Evolutionary conservation across 2,113 vertebrate genomes (phyloP), one percentile per base, ranked within the genome.

Genomic region (Pteropus alecto): DNA sequence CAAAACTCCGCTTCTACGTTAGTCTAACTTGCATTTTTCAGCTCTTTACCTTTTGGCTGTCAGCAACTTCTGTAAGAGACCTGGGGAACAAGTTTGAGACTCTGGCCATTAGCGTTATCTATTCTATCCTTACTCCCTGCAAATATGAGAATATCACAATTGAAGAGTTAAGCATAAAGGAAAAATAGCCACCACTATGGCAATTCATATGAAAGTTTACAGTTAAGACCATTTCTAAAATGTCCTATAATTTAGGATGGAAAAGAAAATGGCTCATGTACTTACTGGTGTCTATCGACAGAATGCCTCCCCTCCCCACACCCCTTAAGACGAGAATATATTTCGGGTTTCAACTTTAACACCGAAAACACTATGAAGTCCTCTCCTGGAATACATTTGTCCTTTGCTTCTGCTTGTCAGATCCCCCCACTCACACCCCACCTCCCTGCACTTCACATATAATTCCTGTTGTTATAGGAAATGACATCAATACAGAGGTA

Each of bases 361-460:
- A 68, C 13, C 78, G 51, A 74, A 71, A 76, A 43, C 38, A 76
- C 30, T 33, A 12, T 3, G 24, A 22, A 68, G 30, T 22, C 18
- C 5, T 94, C 82, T 90, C 46, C 63, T 67, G 7, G 35, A 92
- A 83, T 63, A 48, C n/a, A 46, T 48, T 24, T 73, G 79, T 77
- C 48, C 65, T 90, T 96, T 94, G 38, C 63, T 95, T 96, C 65
- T 82, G 86, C 93, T 77, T 56, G 48, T 95, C 65, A 70, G 58
- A 93, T 78, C 43, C 79, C 65, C 21, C 54, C 3, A 8, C 51
- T 51, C 46, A 0, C 60, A 35, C 79, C 22, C 84, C 14, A 24
- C 84, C 0, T 82, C 91, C 86, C 93, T 77, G 68, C 35, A 74
- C 60, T 86, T 77, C 67, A 48, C 74, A 92, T 73, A 1, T 58